Conservation (phyloP, 2,888 invertebrate genomes). For the Chymomyza fuscimana region DNA sequence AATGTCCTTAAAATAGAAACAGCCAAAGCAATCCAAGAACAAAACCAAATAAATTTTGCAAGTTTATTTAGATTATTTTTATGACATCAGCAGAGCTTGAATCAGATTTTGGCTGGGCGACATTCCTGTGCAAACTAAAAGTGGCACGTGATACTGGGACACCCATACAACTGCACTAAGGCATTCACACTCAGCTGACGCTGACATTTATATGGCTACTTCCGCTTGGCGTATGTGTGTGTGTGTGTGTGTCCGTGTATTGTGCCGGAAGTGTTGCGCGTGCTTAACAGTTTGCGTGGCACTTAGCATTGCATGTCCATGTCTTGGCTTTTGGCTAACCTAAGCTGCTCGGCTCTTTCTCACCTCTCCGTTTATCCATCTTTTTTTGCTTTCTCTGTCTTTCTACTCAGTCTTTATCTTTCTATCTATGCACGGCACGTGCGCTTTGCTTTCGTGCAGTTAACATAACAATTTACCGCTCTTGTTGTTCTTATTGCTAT, state of each 20-base stretch:
- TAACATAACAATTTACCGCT: constrained; percentile 50
- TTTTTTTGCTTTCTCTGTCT: not conserved
- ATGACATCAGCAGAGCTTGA: no score
- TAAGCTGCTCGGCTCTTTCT: not conserved
- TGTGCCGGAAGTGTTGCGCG: constrained; percentile 27
- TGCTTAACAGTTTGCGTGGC: constrained; percentile 26
- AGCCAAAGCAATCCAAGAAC: no score
- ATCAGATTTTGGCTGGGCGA: not conserved
- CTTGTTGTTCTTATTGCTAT: constrained; percentile 1
- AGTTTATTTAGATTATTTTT: no score
- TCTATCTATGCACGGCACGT: not conserved
- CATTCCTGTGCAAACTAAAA: not conserved
- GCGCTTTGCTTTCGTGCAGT: constrained; percentile 20
- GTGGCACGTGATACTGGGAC: not conserved
- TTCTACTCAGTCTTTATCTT: not conserved
- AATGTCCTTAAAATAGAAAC: no score
- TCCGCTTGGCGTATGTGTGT: constrained; percentile 12
- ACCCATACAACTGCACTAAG: not conserved
- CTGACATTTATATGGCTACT: not conserved
- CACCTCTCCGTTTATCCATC: no score
- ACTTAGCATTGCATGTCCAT: constrained; percentile 23
- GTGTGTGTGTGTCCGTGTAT: not conserved
- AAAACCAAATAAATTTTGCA: no score
- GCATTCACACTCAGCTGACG: not conserved
- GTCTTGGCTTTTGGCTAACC: constrained; percentile 17